A percentile compares a stretch with the other conserved stretches of the same genome.
These are phyloP conservation scores for Pituophis catenifer DNA, from an alignment of 2,113 vertebrate species.

Conservation along the genomic window DNA sequence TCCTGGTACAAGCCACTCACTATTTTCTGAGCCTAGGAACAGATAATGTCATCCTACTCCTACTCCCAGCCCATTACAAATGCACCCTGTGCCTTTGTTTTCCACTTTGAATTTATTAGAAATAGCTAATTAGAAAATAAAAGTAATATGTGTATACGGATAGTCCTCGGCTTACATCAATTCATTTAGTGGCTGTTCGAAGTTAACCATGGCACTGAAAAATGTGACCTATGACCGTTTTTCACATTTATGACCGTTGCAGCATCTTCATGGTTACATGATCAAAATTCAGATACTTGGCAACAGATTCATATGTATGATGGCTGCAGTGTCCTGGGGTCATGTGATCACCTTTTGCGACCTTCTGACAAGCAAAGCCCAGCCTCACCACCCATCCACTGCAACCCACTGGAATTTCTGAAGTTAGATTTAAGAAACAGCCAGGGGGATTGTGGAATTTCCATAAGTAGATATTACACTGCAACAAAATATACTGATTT, in stretches of 20 bases:
- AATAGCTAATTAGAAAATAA: not conserved
- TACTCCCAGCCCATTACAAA: not conserved
- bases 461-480: not conserved
- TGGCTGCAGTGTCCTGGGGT: not conserved
- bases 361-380: not conserved
- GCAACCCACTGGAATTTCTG: not conserved
- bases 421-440: not conserved
- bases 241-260: not conserved
- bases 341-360: not conserved
- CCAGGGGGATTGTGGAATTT: not conserved
- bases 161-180: not conserved
- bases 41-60: not conserved
- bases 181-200: not conserved
- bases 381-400: not conserved
- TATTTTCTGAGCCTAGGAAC: not conserved
- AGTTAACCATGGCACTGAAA: not conserved
- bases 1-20: not conserved
- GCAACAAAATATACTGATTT: not conserved
- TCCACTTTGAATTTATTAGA: not conserved
- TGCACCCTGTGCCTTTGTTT: not conserved
- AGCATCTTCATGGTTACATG: not conserved
- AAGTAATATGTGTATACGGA: not conserved
- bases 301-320: not conserved
- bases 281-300: not conserved
- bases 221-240: not conserved